These are phyloP conservation scores for Megaleporinus macrocephalus DNA, from an alignment of 2,113 vertebrate species.

Conservation along the genomic window DNA sequence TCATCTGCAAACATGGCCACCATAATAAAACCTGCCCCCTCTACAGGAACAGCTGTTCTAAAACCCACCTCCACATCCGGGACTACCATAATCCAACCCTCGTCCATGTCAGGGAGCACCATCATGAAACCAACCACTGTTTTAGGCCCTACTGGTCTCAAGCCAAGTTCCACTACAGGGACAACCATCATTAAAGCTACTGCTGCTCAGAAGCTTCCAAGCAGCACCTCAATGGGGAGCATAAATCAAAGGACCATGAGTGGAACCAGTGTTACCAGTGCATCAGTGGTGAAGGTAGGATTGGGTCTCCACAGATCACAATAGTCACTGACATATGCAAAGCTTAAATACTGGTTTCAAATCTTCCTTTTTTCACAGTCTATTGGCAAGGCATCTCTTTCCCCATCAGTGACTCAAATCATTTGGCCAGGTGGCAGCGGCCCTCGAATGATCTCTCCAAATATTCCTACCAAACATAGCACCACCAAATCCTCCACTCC, in stretches of 20 bases:
- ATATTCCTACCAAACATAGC: constrained; percentile 40
- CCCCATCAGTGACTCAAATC: constrained; percentile 6
- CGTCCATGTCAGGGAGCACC: constrained; percentile 22
- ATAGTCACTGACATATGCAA: background rate
- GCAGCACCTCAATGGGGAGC: constrained; percentile 21
- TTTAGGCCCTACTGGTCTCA: constrained; percentile 12
- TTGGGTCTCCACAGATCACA: background rate
- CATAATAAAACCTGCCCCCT: constrained; percentile 40
- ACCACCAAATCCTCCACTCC: constrained; percentile 29
- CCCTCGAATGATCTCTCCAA: constrained; percentile 38
- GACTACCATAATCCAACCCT: constrained; percentile 29
- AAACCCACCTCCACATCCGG: constrained; percentile 35
- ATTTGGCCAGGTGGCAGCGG: constrained; percentile 15
- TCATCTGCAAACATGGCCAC: constrained; percentile 36
- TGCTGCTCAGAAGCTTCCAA: constrained; percentile 34
- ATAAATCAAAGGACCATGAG: constrained; percentile 43
- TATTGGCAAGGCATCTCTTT: constrained; percentile 32
- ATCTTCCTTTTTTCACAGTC: constrained; percentile 21
- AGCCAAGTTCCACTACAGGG: constrained; percentile 36
- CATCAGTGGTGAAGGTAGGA: constrained; percentile 49
- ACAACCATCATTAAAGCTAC: constrained; percentile 43
- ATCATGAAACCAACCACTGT: constrained; percentile 36
- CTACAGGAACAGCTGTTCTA: constrained; percentile 21
- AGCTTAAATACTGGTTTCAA: background rate
- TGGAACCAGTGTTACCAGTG: constrained; percentile 24